A percentile compares a stretch with the other conserved stretches of the same genome.
Conservation (phyloP, 2,113 vertebrate species). For the Otis tarda region DNA sequence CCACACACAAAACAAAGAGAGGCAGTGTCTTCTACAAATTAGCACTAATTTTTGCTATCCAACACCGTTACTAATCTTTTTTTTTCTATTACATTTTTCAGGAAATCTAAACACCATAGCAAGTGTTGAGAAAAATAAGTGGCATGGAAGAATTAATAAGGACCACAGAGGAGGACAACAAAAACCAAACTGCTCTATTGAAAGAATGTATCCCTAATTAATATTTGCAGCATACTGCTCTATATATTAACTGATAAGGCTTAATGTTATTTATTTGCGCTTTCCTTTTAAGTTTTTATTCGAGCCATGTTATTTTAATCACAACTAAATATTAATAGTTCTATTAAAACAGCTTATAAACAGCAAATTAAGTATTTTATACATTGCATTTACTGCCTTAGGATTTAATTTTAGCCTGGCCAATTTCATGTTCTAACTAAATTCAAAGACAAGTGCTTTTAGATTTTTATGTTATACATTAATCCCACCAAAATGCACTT, state of each 20-base stretch:
- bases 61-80: neutral
- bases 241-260: neutral
- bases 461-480: neutral
- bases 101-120: neutral
- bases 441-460: neutral
- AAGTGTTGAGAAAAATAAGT: neutral
- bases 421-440: neutral
- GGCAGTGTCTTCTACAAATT: neutral
- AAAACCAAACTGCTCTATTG: neutral
- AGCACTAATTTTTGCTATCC: neutral
- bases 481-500: neutral
- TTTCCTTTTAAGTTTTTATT: neutral
- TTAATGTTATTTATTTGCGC: neutral
- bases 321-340: neutral
- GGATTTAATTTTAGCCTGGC: neutral
- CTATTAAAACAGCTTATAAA: neutral
- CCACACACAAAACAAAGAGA: neutral
- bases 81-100: neutral
- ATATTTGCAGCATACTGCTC: neutral
- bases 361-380: neutral
- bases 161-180: neutral
- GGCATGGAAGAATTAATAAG: neutral
- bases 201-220: neutral
- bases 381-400: neutral
- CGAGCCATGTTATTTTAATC: neutral